Conservation (phyloP, 2,888 invertebrate genomes). For the Pollenia griseotomentosa region DNA sequence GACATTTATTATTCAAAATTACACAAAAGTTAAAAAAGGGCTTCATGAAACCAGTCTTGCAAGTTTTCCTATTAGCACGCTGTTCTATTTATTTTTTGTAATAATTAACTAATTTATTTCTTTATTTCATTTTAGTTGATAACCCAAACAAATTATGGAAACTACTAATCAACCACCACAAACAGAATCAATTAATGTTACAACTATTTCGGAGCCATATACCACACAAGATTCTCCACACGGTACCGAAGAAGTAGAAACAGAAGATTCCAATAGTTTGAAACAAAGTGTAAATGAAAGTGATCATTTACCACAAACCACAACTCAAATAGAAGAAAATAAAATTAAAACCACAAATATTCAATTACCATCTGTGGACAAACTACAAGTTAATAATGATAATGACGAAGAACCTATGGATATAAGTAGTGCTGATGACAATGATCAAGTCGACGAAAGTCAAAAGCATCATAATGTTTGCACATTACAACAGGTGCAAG, state of each 20-base stretch:
- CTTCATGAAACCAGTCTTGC: too few relatives aligned
- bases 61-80: too few relatives aligned
- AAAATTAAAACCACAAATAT: slow-evolving; percentile 68
- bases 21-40: too few relatives aligned
- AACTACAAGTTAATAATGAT: slow-evolving; percentile 39
- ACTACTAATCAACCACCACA: slow-evolving; percentile 77
- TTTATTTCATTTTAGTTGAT: slow-evolving; percentile 48
- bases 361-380: slow-evolving; percentile 34
- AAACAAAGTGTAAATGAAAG: slow-evolving; percentile 74
- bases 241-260: slow-evolving; percentile 66
- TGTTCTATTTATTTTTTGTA: background rate
- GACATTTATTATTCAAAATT: too few relatives aligned
- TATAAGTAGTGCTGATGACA: slow-evolving; percentile 33
- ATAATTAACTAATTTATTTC: background rate
- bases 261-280: slow-evolving; percentile 31
- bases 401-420: slow-evolving; percentile 53
- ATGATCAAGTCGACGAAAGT: background rate
- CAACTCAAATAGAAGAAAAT: slow-evolving; percentile 17
- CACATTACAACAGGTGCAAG: slow-evolving; percentile 51
- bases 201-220: slow-evolving; percentile 73
- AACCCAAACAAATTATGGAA: slow-evolving; percentile 79
- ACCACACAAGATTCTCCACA: slow-evolving; percentile 51
- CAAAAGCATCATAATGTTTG: slow-evolving; percentile 18
- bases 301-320: slow-evolving; percentile 68
- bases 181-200: slow-evolving; percentile 75